Base-by-base conservation (phyloP, 2,888 invertebrate species). In the Pristionchus entomophagus region DNA sequence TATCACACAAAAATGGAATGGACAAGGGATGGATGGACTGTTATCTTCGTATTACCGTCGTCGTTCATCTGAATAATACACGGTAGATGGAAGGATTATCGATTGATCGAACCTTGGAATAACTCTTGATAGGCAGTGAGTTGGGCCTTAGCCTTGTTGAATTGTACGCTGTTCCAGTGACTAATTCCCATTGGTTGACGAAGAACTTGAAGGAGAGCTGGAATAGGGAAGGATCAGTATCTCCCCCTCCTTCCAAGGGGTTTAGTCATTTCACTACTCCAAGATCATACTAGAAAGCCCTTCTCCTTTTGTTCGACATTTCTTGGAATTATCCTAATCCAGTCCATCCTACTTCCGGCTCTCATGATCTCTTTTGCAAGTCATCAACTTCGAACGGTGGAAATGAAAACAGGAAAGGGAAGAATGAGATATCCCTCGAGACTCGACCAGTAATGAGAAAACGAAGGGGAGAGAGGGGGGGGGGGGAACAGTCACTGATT, bases 41-140 rank as follows among this genome's bases (percentile, higher is more conserved):
- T 5, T 6, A 49, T 80, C 45, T 51, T 45, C 26, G 26, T 35
- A 80, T 80, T 26, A 80, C 35, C 78, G 78, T 80, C 35, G 26
- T 17, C 78, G 78, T 29, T 80, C 78, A 80, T 80, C 78, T 80
- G 51, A 32, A 80, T 32, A 12, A 51, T 51, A 17, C 51, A 73
- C 73, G 22, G 73, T 73, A 80, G 78, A 49, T 8, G 29, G 26
- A n/a, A 41, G 38, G 32, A 32, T 38, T 69, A 82, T 45, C 41
- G 59, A 82, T 59, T 14, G 41, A 59, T n/a, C 19, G 19, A 49
- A 84, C 83, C 83, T 65, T 84, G 62, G 65, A 84, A 84, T 35
- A 84, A 53, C 49, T 84, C 83, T 53, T 84, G 83, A 65, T 84
- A 84, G 22, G 83, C 83, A 35, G 62, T 51, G n/a, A 84, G 49